Evolutionary conservation across 2,888 invertebrate species (phyloP).

Genomic region (Parnassius smintheus): DNA sequence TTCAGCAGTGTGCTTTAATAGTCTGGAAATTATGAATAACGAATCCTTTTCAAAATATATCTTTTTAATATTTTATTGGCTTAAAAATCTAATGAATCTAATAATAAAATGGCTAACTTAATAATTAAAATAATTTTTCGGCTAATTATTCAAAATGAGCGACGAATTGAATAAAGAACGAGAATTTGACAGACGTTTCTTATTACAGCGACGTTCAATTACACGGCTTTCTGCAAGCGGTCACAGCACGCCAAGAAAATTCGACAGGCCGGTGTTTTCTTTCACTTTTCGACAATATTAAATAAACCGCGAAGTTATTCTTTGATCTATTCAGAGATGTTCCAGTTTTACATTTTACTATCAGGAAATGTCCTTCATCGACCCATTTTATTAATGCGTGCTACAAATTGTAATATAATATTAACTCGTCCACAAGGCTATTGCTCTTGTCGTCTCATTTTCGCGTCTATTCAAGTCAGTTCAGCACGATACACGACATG

Average conservation of each 20-base stretch:
- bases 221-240: constrained; percentile 37
- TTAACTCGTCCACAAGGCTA: constrained; percentile 4
- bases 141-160: constrained; percentile 7
- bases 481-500: background rate
- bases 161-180: constrained; percentile 13
- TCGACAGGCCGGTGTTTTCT: constrained; percentile 46
- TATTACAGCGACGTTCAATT: constrained; percentile 39
- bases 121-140: too few species aligned
- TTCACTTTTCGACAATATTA: constrained; percentile 50
- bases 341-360: constrained; percentile 33
- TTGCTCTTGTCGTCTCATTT: background rate
- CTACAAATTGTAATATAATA: background rate
- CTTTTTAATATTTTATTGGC: too few species aligned
- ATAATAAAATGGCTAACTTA: too few species aligned
- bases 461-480: constrained; percentile 1
- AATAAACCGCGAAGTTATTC: constrained; percentile 36
- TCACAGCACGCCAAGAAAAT: constrained; percentile 35
- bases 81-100: too few species aligned
- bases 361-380: constrained; percentile 28
- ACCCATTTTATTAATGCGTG: constrained; percentile 4
- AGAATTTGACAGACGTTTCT: constrained; percentile 12
- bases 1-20: too few species aligned
- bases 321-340: constrained; percentile 55
- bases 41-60: too few species aligned
- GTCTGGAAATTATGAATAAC: too few species aligned